These are phyloP conservation scores for Nymphalis urticae DNA, from an alignment of 2,888 invertebrate species.

Conservation along the genomic window DNA sequence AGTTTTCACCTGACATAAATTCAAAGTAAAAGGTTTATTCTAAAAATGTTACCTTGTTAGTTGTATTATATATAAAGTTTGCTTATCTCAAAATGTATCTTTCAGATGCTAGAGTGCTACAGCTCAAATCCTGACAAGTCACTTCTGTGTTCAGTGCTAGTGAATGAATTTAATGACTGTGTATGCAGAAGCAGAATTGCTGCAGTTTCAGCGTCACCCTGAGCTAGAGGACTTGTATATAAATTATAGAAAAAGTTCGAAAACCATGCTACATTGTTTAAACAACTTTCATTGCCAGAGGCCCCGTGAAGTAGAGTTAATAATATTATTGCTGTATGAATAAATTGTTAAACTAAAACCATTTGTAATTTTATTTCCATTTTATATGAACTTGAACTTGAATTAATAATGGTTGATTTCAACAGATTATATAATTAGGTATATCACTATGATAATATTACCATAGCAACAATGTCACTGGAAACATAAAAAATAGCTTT, in stretches of 20 bases:
- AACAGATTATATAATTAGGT: too few species aligned
- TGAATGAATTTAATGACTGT: slow-evolving; percentile 79
- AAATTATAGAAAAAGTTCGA: slow-evolving; percentile 36
- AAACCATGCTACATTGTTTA: slow-evolving; percentile 34
- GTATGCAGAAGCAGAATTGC: slow-evolving; percentile 75
- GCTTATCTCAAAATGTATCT: slow-evolving; percentile 34
- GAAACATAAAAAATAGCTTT: slow-evolving; percentile 4
- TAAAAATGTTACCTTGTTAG: too few species aligned
- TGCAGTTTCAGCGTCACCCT: slow-evolving; percentile 67
- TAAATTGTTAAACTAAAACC: slow-evolving; percentile 73
- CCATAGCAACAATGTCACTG: slow-evolving; percentile 28
- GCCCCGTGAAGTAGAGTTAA: slow-evolving; percentile 66
- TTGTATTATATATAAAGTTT: neutral
- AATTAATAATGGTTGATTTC: too few species aligned
- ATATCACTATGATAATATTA: neutral
- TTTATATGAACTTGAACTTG: too few species aligned
- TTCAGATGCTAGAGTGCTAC: slow-evolving; percentile 76
- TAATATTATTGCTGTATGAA: slow-evolving; percentile 70
- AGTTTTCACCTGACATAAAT: too few species aligned
- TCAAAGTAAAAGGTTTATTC: too few species aligned
- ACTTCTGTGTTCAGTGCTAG: slow-evolving; percentile 73
- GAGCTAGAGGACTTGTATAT: slow-evolving; percentile 47
- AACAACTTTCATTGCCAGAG: slow-evolving; percentile 45
- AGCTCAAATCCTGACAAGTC: slow-evolving; percentile 70
- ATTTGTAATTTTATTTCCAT: slow-evolving; percentile 25